These are phyloP conservation scores for Noctuana brunneofusca DNA, from an alignment of 2,888 invertebrate genomes.

Conservation along the genomic window DNA sequence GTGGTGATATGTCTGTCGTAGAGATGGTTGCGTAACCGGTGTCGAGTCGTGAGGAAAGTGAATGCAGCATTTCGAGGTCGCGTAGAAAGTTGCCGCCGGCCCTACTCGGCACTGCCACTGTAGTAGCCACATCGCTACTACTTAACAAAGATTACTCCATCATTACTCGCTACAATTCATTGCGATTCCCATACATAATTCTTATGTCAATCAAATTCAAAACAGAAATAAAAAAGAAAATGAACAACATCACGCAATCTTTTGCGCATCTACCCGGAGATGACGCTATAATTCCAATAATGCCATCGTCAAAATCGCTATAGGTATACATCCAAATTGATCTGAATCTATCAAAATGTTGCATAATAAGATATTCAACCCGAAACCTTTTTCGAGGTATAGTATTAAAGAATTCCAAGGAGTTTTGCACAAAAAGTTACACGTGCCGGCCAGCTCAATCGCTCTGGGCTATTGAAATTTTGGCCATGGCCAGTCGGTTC, in stretches of 20 bases:
- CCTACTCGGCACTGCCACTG: conserved; percentile 52
- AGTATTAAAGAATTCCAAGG: conserved; percentile 69
- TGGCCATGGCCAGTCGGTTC: conserved; percentile 64
- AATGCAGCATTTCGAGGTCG: conserved; percentile 81
- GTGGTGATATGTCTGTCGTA: conserved; percentile 71
- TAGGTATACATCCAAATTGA: conserved; percentile 30
- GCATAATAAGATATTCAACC: conserved; percentile 77
- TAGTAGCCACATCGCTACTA: conserved; percentile 44
- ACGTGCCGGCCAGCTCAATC: conserved; percentile 73
- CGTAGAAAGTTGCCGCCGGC: conserved; percentile 76
- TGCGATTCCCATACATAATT: not conserved
- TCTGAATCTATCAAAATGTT: conserved; percentile 61
- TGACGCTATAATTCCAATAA: conserved; percentile 51
- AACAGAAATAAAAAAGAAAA: conserved; percentile 40
- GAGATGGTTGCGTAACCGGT: conserved; percentile 78
- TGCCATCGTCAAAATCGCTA: conserved; percentile 46
- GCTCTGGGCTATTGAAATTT: conserved; percentile 79
- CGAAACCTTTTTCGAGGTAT: conserved; percentile 60
- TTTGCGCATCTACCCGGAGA: conserved; percentile 44
- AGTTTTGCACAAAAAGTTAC: conserved; percentile 80
- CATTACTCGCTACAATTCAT: not conserved
- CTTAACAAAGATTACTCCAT: conserved; percentile 10
- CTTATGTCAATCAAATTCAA: not conserved
- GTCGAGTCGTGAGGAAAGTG: conserved; percentile 79
- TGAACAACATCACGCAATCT: conserved; percentile 48